Evolutionary conservation across 2,797 vertebrate species (phyloP), one percentile per base, ranked within the genome.

Genomic region (Sitta carolinensis): DNA sequence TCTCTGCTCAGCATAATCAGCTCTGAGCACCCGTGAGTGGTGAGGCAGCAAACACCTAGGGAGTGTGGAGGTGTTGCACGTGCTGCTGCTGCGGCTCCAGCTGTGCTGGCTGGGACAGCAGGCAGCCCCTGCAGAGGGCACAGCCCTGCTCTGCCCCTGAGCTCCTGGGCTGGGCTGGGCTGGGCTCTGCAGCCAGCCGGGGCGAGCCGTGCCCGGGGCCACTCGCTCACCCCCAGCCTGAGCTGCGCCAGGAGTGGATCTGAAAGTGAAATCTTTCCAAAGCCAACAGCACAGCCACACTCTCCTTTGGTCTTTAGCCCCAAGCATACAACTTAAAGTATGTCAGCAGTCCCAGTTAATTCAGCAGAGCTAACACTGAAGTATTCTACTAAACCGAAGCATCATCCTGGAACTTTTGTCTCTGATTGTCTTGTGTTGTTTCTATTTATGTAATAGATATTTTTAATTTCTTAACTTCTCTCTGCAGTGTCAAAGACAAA

Each of bases 201-300:
- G n/a, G n/a, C n/a, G n/a, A n/a, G n/a, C n/a, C n/a, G n/a, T n/a
- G n/a, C n/a, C n/a, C n/a, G n/a, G n/a, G n/a, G n/a, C n/a, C n/a
- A n/a, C n/a, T n/a, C n/a, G n/a, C 8, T 29, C 11, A 3, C 34
- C 77, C 38, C 21, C 8, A 18, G 38, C 1, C 13, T 38, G 23
- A 72, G 47, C 50, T 54, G 76, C 55, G 38, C 34, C 27, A 55
- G n/a, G 13, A 20, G 9, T 38, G 52, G 51, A 2, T 23, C 7
- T 5, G 51, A 30, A 15, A 82, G 27, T 1, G 7, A 40, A 52
- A 29, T 11, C 50, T 72, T 70, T 47, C 38, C 38, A 51, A 55
- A 10, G 36, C 3, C 12, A 29, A 13, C 32, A 25, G 2, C 22
- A 4, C 1, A 54, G 50, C 57, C 19, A 1, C 4, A 3, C 26